Percentiles rank a stretch among this genome's conserved stretches.
Conservation (phyloP, 2,797 vertebrate species). For the Arnoldichthys spilopterus region DNA sequence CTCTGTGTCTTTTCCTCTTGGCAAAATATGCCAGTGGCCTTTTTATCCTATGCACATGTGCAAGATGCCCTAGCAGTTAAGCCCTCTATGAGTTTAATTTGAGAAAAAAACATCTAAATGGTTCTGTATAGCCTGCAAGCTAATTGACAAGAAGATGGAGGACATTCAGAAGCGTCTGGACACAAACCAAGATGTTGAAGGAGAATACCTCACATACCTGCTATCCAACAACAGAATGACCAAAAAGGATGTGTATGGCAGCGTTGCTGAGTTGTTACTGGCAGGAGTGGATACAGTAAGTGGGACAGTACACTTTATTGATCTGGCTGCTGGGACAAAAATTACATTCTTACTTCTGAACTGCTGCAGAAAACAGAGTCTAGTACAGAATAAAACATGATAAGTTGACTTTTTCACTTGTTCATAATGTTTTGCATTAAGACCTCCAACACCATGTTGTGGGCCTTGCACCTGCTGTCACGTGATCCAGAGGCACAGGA, state of each 20-base stretch:
- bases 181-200: conserved; percentile 77
- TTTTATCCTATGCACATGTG: too few relatives aligned
- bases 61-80: too few relatives aligned
- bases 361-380: not conserved
- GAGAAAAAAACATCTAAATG: conserved; percentile 4
- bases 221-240: conserved; percentile 84
- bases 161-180: conserved; percentile 78
- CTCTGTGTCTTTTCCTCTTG: too few relatives aligned
- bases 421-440: conserved; percentile 45
- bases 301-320: not conserved
- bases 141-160: conserved; percentile 89
- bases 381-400: not conserved
- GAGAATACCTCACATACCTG: conserved; percentile 89
- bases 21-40: too few relatives aligned
- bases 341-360: not conserved
- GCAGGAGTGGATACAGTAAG: conserved; percentile 94
- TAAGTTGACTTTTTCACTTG: not conserved
- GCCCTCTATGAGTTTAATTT: not conserved
- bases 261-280: conserved; percentile 86
- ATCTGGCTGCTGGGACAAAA: not conserved
- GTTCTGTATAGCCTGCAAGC: conserved; percentile 75
- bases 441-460: conserved; percentile 83
- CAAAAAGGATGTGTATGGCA: conserved; percentile 84
- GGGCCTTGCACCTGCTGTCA: conserved; percentile 78
- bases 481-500: conserved; percentile 71